Conservation (phyloP, 2,888 invertebrate species). For the Euzophera pinguis region DNA sequence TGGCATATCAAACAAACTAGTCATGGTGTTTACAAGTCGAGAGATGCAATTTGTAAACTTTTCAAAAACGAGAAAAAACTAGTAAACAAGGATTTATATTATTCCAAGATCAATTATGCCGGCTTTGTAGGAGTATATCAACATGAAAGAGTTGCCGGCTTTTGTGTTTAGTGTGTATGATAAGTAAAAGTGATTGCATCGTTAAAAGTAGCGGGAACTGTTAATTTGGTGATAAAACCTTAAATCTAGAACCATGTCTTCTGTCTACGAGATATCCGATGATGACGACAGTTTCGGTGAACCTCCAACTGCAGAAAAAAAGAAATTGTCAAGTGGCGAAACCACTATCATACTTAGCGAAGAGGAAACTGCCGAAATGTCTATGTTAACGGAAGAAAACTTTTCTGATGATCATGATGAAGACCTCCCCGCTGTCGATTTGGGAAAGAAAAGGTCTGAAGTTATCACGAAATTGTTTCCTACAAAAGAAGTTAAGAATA, state of each 20-base stretch:
- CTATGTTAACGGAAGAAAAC: constrained; percentile 16
- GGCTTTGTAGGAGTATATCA: too few species aligned
- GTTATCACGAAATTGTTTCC: constrained; percentile 36
- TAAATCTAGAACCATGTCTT: constrained; percentile 26
- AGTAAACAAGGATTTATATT: too few species aligned
- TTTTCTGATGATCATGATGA: constrained; percentile 33
- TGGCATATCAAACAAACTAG: too few species aligned
- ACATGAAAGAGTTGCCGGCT: too few species aligned
- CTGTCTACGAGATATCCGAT: constrained; percentile 42
- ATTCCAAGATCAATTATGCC: too few species aligned
- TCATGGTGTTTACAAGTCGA: too few species aligned
- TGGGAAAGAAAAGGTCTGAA: constrained; percentile 23
- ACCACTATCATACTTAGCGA: constrained; percentile 23
- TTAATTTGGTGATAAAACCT: not conserved
- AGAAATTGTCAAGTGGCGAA: constrained; percentile 22
- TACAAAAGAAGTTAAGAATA: not conserved
- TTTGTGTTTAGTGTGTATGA: not conserved
- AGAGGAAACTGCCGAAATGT: constrained; percentile 20
- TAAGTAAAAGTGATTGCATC: too few species aligned
- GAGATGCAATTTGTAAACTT: too few species aligned
- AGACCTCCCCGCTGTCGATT: constrained; percentile 22
- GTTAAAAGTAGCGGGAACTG: constrained; percentile 17
- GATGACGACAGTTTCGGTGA: constrained; percentile 46
- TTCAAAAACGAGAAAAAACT: too few species aligned
- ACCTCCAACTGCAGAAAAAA: not conserved